Conservation (phyloP, 2,797 vertebrate genomes). For the Coluber constrictor region DNA sequence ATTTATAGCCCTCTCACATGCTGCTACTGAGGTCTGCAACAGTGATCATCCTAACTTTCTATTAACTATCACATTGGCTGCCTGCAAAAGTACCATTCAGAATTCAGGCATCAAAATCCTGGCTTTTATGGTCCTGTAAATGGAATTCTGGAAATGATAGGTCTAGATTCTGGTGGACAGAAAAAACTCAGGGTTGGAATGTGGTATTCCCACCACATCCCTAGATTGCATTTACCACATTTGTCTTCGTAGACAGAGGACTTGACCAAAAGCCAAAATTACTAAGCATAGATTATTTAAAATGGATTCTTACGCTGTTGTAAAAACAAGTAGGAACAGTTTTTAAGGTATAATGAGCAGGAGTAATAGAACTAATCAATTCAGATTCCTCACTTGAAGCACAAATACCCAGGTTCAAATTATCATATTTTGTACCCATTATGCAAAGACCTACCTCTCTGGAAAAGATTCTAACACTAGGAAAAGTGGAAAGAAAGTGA, state of each 20-base stretch:
- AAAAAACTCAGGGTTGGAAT: background rate
- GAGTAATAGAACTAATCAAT: background rate
- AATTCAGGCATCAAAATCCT: background rate
- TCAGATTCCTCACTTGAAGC: background rate
- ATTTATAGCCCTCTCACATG: background rate
- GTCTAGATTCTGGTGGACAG: background rate
- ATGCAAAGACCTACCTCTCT: background rate
- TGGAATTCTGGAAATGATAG: background rate
- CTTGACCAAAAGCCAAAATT: background rate
- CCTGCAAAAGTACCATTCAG: background rate
- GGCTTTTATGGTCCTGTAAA: background rate
- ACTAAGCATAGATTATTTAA: background rate
- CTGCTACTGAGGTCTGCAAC: background rate
- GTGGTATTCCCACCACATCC: background rate
- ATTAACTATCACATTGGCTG: background rate
- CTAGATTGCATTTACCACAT: background rate
- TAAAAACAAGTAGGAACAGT: background rate
- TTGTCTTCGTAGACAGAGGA: background rate
- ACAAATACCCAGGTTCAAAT: background rate
- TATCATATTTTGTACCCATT: background rate
- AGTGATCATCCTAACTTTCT: background rate
- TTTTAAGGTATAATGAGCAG: background rate
- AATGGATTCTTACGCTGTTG: background rate
- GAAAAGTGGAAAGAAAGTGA: background rate
- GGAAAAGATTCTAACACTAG: background rate